Evolutionary conservation across 2,888 invertebrate genomes (phyloP).

Genomic region (Dryadula phaetusa): DNA sequence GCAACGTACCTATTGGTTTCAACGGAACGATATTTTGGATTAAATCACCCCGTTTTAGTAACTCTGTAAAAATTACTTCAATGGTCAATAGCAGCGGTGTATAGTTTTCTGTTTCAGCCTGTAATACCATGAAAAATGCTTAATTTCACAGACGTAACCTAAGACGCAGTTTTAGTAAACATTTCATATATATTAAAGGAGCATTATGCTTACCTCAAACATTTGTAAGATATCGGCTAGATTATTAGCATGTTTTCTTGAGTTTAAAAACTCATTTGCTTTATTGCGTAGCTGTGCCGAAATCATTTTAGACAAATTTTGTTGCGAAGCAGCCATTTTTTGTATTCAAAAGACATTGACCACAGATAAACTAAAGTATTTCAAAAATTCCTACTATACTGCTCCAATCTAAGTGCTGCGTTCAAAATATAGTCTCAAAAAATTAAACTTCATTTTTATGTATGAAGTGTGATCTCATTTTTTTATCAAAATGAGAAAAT

Average conservation of each 20-base stretch:
- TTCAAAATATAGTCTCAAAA: background rate
- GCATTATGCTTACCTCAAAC: constrained; percentile 83
- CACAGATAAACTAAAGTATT: constrained; percentile 31
- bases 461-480: too few relatives aligned
- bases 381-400: constrained; percentile 1
- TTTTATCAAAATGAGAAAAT: too few relatives aligned
- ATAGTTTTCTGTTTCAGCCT: constrained; percentile 76
- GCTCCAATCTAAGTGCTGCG: constrained; percentile 3
- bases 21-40: constrained; percentile 84
- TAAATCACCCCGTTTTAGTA: constrained; percentile 88
- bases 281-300: constrained; percentile 87
- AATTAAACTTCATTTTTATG: too few relatives aligned
- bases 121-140: constrained; percentile 62
- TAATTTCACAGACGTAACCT: constrained; percentile 51
- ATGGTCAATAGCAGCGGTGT: constrained; percentile 87
- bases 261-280: constrained; percentile 88
- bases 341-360: constrained; percentile 63
- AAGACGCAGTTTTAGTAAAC: constrained; percentile 48
- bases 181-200: constrained; percentile 37
- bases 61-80: constrained; percentile 88
- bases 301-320: constrained; percentile 83
- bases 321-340: constrained; percentile 75
- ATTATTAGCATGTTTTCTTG: constrained; percentile 86
- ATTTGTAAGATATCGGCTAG: constrained; percentile 87
- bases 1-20: constrained; percentile 80